A percentile compares a stretch with the other conserved stretches of the same genome.
phyloP scores from a whole-genome alignment of 2,113 vertebrate species.

The Camelus dromedarius region DNA sequence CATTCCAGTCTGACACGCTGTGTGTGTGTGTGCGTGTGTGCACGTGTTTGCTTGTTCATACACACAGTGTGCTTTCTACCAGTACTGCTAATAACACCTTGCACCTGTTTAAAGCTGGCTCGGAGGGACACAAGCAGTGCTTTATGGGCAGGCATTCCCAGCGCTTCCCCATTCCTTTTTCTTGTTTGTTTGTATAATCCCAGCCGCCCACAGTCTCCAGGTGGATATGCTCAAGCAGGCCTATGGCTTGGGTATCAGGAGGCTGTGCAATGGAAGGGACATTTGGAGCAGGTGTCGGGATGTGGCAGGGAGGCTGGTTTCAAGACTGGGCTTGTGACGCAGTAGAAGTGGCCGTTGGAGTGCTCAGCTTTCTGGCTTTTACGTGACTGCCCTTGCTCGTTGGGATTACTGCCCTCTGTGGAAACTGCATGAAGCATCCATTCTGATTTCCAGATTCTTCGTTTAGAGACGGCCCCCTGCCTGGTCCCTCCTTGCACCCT shows the following conservation, averaged over 20 bases:
- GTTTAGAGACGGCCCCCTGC: slow-evolving; percentile 88
- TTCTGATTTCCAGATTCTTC: slow-evolving; percentile 90
- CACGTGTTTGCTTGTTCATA: slow-evolving; percentile 17
- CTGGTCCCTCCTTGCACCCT: slow-evolving; percentile 73
- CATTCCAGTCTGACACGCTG: slow-evolving; percentile 55
- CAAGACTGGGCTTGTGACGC: not conserved
- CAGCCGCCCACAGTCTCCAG: not conserved
- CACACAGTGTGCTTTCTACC: not conserved
- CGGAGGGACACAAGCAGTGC: slow-evolving; percentile 40
- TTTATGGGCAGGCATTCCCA: slow-evolving; percentile 64
- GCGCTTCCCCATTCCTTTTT: slow-evolving; percentile 74
- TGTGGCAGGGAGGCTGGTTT: not conserved
- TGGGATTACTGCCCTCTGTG: not conserved
- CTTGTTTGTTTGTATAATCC: slow-evolving; percentile 31
- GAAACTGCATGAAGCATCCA: not conserved
- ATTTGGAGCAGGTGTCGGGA: not conserved
- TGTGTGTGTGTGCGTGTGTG: not conserved
- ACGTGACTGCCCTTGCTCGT: not conserved
- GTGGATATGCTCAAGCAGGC: not conserved
- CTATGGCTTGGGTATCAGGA: not conserved
- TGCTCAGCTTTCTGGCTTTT: not conserved
- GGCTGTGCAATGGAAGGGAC: slow-evolving; percentile 21
- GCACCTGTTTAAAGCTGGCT: slow-evolving; percentile 50
- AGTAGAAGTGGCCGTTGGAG: not conserved
- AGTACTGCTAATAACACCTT: slow-evolving; percentile 74